These are phyloP conservation scores for Triops longicaudatus DNA, from an alignment of 1,140 invertebrate genomes.

Conservation along the genomic window DNA sequence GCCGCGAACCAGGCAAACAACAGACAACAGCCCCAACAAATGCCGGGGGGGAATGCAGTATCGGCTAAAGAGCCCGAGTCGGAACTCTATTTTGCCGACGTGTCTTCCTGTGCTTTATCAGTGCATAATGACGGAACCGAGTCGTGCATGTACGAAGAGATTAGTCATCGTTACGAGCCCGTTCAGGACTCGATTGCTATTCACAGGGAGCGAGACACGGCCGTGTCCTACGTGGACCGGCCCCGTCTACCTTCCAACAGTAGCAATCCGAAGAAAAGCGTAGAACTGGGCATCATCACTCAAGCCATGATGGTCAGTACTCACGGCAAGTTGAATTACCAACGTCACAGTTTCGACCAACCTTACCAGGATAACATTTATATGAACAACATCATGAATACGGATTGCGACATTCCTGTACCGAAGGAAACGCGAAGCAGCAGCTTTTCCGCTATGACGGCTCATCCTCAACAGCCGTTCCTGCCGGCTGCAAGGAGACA, in stretches of 20 bases:
- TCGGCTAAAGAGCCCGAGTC: conserved; percentile 43
- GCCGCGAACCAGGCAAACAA: conserved; percentile 15
- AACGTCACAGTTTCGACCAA: not conserved
- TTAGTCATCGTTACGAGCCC: conserved; percentile 26
- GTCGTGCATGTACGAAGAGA: conserved; percentile 29
- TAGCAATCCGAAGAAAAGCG: not conserved
- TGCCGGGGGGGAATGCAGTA: not conserved
- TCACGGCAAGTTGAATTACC: conserved; percentile 3
- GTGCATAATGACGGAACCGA: conserved; percentile 47
- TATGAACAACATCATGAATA: not conserved
- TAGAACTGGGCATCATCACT: conserved; percentile 17
- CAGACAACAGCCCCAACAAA: not conserved
- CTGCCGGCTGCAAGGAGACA: not conserved
- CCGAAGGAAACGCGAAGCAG: not conserved
- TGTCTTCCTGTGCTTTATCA: conserved; percentile 63
- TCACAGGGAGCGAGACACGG: conserved; percentile 15
- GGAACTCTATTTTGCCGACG: conserved; percentile 75
- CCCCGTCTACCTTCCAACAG: conserved; percentile 16
- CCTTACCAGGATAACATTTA: not conserved
- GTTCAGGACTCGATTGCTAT: not conserved
- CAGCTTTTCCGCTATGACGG: not conserved
- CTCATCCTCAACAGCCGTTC: not conserved
- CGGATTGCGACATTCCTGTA: not conserved
- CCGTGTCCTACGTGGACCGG: not conserved
- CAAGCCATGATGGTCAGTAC: conserved; percentile 10